Base-by-base conservation (phyloP, 2,797 vertebrate genomes). In the Bufotes viridis region DNA sequence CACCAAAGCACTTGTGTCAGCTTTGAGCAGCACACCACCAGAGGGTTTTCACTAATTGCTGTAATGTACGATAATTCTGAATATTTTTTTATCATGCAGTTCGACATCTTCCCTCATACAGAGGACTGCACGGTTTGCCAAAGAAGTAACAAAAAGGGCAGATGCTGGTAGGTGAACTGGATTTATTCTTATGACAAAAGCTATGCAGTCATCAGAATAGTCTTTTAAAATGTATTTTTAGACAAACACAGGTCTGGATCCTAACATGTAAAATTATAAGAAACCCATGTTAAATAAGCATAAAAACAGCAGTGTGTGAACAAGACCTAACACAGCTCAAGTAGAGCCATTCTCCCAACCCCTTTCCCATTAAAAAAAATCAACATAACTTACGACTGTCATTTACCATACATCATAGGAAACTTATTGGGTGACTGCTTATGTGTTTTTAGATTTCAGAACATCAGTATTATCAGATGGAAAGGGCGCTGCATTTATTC, bases 401-500 rank as follows among this genome's bases (percentile, higher is more conserved):
- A 6, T 14, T 55, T 55, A 55, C 10, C 11, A 55, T 55, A 42
- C 42, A 11, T 55, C 13, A 34, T 34, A 65, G 22, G 22, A 65
- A 65, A 10, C 61, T 65, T 58, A n/a, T 65, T 8, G 13, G 26
- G 15, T 7, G 49, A 76, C 29, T 4, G 3, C 1, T 53, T 72
- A 9, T 70, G 13, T 63, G 4, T 65, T 42, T 74, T 63, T 20
- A 99, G 98, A 95, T 22, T 96, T 96, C 90, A 93, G 95, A 90
- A 94, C 91, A 57, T 90, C 90, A 0, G 89, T 98, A 89, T 89
- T 99, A 87, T 95, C 96, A 80, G 91, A 96, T 0, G 95, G 96
- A 81, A 98, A 95, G 92, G 98, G 98, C 63, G 97, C 94, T 0
- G 96, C 96, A 5, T 98, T 99, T 91, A 92, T 93, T 17, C 85